phyloP scores from a whole-genome alignment of 2,888 invertebrate genomes.

The Sinodicranocentrus sp. region DNA sequence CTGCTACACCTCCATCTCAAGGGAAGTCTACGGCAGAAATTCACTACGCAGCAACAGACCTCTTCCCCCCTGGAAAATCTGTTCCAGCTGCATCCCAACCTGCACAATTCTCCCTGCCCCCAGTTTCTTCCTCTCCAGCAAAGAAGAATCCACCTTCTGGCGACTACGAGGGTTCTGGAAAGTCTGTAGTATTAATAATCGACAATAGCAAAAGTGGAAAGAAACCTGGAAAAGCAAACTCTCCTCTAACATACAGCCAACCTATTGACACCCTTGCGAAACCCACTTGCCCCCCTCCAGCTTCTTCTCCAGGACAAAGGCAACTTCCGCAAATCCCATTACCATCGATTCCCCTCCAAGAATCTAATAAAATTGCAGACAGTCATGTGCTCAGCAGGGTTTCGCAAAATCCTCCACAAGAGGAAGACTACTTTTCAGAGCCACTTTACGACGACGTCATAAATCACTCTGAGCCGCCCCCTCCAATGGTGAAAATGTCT shows the following conservation, averaged over 20 bases:
- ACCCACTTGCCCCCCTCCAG: background rate
- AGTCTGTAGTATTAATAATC: constrained; percentile 74
- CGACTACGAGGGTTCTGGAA: constrained; percentile 13
- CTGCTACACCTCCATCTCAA: background rate
- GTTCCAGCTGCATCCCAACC: constrained; percentile 61
- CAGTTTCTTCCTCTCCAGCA: background rate
- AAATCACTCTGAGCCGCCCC: constrained; percentile 33
- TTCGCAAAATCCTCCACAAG: background rate
- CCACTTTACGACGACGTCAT: constrained; percentile 76
- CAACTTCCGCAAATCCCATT: constrained; percentile 35
- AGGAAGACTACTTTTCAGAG: constrained; percentile 53
- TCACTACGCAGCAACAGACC: constrained; percentile 75
- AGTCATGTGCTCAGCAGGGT: background rate
- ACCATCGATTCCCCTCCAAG: constrained; percentile 51
- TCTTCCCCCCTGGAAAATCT: constrained; percentile 43
- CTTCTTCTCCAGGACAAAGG: background rate
- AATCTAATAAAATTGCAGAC: too few relatives aligned
- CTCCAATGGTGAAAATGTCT: background rate
- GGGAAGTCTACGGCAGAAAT: constrained; percentile 61
- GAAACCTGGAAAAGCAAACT: constrained; percentile 18
- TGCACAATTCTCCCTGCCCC: constrained; percentile 37
- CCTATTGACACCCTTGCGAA: constrained; percentile 65
- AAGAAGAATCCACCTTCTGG: too few relatives aligned
- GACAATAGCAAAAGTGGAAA: constrained; percentile 57
- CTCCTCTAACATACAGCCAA: constrained; percentile 65